phyloP scores from a whole-genome alignment of 1,140 invertebrate genomes.

The Drosophila athabasca region DNA sequence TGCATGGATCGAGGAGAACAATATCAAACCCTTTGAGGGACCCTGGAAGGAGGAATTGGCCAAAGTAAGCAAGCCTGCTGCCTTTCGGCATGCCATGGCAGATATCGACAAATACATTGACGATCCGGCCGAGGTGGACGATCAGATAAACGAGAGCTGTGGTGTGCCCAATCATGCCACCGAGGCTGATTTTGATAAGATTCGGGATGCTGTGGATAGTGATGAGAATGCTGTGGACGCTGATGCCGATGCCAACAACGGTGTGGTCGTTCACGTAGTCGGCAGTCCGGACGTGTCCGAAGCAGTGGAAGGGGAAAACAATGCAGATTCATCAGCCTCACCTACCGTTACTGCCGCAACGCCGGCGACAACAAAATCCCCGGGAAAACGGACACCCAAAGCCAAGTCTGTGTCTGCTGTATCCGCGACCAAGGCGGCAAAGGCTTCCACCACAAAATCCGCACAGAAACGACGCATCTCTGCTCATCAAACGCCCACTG shows the following conservation, averaged over 20 bases:
- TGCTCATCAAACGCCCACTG: slow-evolving; percentile 58
- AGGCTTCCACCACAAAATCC: slow-evolving; percentile 62
- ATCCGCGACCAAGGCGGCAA: slow-evolving; percentile 45
- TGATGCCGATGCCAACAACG: slow-evolving; percentile 54
- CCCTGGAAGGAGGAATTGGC: slow-evolving; percentile 92
- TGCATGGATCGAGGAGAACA: slow-evolving; percentile 95
- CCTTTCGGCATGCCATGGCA: slow-evolving; percentile 93
- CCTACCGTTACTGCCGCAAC: slow-evolving; percentile 38
- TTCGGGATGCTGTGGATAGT: slow-evolving; percentile 85
- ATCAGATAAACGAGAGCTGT: slow-evolving; percentile 82
- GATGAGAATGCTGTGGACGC: slow-evolving; percentile 80
- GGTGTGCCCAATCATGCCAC: slow-evolving; percentile 71
- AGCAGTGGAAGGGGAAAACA: slow-evolving; percentile 37
- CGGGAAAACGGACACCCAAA: slow-evolving; percentile 67
- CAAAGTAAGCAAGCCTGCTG: slow-evolving; percentile 90
- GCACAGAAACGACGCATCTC: slow-evolving; percentile 72
- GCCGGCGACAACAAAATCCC: slow-evolving; percentile 49
- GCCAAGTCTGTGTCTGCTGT: slow-evolving; percentile 70
- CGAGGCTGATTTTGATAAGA: slow-evolving; percentile 89
- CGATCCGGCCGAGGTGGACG: slow-evolving; percentile 86
- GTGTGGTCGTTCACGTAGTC: slow-evolving; percentile 66
- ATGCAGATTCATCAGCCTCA: slow-evolving; percentile 41
- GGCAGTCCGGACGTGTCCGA: slow-evolving; percentile 66
- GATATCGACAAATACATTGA: slow-evolving; percentile 93
- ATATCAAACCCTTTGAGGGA: slow-evolving; percentile 91